phyloP scores from a whole-genome alignment of 2,797 vertebrate species.

The Amniataba percoides region DNA sequence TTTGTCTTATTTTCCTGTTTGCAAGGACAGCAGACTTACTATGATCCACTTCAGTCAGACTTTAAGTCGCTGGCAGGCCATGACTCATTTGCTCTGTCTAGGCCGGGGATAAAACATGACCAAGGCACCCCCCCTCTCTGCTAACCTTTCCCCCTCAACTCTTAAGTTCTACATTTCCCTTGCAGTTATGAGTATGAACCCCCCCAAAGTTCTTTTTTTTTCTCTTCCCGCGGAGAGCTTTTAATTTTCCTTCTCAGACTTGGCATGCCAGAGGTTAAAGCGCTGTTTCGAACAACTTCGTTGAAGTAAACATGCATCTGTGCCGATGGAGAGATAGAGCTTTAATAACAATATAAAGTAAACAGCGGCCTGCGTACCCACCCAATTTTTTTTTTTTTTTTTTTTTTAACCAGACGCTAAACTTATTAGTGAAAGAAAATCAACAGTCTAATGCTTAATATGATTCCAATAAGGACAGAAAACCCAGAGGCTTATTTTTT shows the following conservation, averaged over 20 bases:
- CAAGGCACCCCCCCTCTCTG: constrained; percentile 20
- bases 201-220: constrained; percentile 10
- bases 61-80: constrained; percentile 31
- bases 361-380: constrained; percentile 32
- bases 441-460: constrained; percentile 31
- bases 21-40: constrained; percentile 31
- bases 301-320: constrained; percentile 38
- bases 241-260: constrained; percentile 63
- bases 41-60: constrained; percentile 35
- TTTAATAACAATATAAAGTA: constrained; percentile 54
- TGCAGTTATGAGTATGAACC: constrained; percentile 53
- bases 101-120: constrained; percentile 41
- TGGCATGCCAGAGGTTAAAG: constrained; percentile 54
- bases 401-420: constrained; percentile 34
- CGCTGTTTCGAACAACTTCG: constrained; percentile 35
- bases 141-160: constrained; percentile 9
- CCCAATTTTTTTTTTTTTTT: constrained; percentile 26
- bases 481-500: constrained; percentile 6
- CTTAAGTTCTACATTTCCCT: constrained; percentile 18
- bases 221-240: constrained; percentile 43
- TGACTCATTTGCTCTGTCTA: constrained; percentile 57
- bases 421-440: constrained; percentile 55
- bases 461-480: constrained; percentile 27
- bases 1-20: constrained; percentile 30
- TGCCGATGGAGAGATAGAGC: constrained; percentile 30